Percentiles rank a stretch among this genome's conserved stretches.
phyloP scores from a whole-genome alignment of 2,888 invertebrate species.

The Boloria selene region DNA sequence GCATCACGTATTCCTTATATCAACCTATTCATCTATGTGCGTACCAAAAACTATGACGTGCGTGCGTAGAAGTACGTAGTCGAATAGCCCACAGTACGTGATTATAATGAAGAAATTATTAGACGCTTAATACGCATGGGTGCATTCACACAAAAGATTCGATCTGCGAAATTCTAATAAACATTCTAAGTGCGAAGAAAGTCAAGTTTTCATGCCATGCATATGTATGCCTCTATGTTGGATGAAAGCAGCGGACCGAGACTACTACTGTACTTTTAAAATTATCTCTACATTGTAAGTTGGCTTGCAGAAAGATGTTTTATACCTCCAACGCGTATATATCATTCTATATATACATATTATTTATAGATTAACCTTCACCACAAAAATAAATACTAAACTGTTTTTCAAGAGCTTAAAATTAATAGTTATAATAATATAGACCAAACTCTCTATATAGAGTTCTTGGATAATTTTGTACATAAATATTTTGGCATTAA shows the following conservation, averaged over 20 bases:
- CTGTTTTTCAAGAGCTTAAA: too few relatives aligned
- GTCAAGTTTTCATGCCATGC: constrained; percentile 67
- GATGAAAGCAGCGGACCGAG: constrained; percentile 59
- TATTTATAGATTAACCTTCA: too few relatives aligned
- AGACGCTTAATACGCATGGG: constrained; percentile 53
- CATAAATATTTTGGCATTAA: too few relatives aligned
- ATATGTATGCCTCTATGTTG: constrained; percentile 57
- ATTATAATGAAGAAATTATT: constrained; percentile 38
- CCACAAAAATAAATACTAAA: too few relatives aligned
- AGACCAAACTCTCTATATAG: too few relatives aligned
- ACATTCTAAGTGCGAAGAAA: constrained; percentile 72
- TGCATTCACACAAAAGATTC: constrained; percentile 63
- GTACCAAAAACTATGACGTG: constrained; percentile 30
- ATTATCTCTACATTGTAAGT: constrained; percentile 17
- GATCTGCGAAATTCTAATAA: constrained; percentile 67
- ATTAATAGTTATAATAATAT: too few relatives aligned
- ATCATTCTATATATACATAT: too few relatives aligned
- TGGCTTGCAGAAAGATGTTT: background rate
- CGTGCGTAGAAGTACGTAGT: constrained; percentile 19
- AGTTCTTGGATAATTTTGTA: too few relatives aligned
- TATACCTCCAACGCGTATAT: background rate
- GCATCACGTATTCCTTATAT: constrained; percentile 22
- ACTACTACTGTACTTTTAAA: constrained; percentile 42
- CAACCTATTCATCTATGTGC: constrained; percentile 11
- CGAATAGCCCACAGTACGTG: constrained; percentile 30